These are phyloP conservation scores for Ianthella basta DNA, from an alignment of 37 sponge, comb jelly and placozoan genomes.

Conservation along the genomic window DNA sequence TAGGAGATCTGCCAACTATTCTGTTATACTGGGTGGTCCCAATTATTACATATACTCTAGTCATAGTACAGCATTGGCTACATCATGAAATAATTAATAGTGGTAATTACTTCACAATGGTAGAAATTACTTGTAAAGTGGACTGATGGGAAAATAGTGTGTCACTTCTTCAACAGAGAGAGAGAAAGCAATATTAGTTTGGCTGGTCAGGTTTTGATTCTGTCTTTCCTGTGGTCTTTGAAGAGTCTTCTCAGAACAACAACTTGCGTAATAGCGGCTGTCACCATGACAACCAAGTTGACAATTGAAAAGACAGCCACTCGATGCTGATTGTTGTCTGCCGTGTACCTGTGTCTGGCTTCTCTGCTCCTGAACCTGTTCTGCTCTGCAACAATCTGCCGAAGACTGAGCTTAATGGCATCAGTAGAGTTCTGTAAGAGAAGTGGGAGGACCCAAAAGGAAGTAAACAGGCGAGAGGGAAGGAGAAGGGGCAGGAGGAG, in stretches of 20 bases:
- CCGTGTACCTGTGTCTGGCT: constrained; percentile 77
- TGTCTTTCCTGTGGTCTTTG: constrained; percentile 60
- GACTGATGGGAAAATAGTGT: too few species aligned
- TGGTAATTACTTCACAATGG: too few species aligned
- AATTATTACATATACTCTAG: too few species aligned
- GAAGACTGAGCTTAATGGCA: constrained; percentile 44
- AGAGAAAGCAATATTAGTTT: too few species aligned
- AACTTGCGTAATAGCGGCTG: constrained; percentile 72
- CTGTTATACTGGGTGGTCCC: too few species aligned
- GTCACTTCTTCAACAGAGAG: too few species aligned
- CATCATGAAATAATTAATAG: too few species aligned
- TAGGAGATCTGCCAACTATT: too few species aligned
- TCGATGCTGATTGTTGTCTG: constrained; percentile 59
- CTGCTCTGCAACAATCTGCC: constrained; percentile 58
- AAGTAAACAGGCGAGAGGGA: not conserved
- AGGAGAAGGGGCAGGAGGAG: not conserved
- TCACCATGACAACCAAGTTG: constrained; percentile 57
- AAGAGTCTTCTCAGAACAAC: constrained; percentile 62
- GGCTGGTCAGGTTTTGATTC: constrained; percentile 50
- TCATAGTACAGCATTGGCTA: too few species aligned
- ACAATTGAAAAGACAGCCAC: constrained; percentile 75
- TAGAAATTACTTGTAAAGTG: too few species aligned
- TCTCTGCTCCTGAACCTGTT: constrained; percentile 77
- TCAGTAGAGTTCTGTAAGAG: constrained; percentile 39
- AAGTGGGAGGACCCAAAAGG: not conserved